These are phyloP conservation scores for Spea multiplicata DNA, from an alignment of 2,113 vertebrate genomes.

Conservation along the genomic window DNA sequence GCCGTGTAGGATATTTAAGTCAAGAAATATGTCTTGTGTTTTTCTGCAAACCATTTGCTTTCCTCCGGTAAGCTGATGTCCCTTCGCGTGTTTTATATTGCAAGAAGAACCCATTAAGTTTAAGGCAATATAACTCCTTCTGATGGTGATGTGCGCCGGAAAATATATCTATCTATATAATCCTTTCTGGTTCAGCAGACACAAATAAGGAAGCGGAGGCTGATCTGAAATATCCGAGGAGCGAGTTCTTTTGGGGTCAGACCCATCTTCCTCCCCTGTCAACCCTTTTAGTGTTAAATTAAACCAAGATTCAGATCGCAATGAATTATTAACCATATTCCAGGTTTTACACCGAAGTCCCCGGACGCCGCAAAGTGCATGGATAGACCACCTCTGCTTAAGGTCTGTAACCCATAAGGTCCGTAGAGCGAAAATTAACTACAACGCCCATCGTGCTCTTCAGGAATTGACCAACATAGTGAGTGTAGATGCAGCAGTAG, in stretches of 20 bases:
- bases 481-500: no score
- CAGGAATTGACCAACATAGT: neutral
- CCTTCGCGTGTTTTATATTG: slow-evolving; percentile 27
- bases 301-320: neutral
- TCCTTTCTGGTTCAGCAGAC: slow-evolving; percentile 27
- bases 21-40: neutral
- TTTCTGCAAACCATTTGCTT: slow-evolving; percentile 13
- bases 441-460: neutral
- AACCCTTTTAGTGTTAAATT: slow-evolving; percentile 15
- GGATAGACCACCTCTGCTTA: neutral
- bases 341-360: neutral
- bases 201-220: neutral
- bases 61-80: neutral
- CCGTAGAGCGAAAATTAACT: neutral
- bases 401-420: neutral
- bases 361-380: neutral
- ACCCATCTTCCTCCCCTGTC: neutral
- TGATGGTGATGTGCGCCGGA: slow-evolving; percentile 1
- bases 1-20: neutral
- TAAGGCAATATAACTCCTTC: slow-evolving; percentile 7
- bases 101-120: slow-evolving; percentile 17
- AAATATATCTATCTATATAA: neutral
- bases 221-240: neutral
- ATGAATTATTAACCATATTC: slow-evolving; percentile 36
- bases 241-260: neutral